A percentile compares a stretch with the other conserved stretches of the same genome.
These are phyloP conservation scores for Luperina testacea DNA, from an alignment of 2,888 invertebrate genomes.

Conservation along the genomic window DNA sequence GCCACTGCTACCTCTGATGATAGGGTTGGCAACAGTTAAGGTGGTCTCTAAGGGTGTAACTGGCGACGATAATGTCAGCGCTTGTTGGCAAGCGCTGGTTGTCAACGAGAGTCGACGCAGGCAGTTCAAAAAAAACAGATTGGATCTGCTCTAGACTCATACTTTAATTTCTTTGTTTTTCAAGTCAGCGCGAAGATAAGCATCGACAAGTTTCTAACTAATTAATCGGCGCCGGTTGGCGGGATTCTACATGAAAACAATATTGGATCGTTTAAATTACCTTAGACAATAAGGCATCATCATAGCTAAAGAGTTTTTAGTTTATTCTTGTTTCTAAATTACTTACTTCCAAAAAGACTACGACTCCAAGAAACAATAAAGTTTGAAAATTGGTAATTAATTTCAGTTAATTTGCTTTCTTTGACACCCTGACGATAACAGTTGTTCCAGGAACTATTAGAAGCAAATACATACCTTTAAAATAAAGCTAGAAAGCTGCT, in stretches of 20 bases:
- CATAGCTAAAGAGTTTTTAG: background rate
- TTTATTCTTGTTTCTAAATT: background rate
- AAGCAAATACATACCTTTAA: background rate
- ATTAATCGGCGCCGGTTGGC: background rate
- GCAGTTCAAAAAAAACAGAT: background rate
- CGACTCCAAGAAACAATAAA: background rate
- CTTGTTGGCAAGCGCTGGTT: background rate
- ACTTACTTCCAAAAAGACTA: background rate
- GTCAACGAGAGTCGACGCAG: background rate
- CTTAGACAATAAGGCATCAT: background rate
- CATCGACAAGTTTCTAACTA: no score
- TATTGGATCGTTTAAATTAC: background rate
- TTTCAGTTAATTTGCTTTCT: background rate
- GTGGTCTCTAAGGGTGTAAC: background rate
- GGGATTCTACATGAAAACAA: background rate
- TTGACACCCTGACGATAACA: background rate
- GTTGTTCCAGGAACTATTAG: background rate
- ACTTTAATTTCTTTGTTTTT: no score
- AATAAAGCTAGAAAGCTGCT: background rate
- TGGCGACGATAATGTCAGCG: background rate
- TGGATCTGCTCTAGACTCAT: background rate
- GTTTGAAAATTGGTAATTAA: background rate
- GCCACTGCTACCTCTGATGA: slow-evolving; percentile 20
- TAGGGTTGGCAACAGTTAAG: slow-evolving; percentile 45
- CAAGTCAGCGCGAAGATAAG: no score